Evolutionary conservation across 2,888 invertebrate genomes (phyloP).

Genomic region (Desoria tigrina): DNA sequence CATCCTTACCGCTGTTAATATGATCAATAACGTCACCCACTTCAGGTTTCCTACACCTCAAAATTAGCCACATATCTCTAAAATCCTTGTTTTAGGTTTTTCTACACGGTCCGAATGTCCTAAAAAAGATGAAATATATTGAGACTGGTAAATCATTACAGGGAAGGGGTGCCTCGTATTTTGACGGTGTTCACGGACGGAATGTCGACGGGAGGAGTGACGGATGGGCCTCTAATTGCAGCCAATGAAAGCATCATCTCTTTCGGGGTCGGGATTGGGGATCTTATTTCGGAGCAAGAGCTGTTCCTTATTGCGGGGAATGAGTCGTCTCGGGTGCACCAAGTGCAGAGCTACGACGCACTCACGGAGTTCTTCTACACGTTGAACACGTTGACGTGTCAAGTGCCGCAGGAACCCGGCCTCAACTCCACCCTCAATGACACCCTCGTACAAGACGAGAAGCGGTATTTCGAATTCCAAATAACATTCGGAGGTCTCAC

Average conservation of each 20-base stretch:
- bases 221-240: background rate
- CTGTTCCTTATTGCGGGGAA: background rate
- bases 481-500: background rate
- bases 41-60: background rate
- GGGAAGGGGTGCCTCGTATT: background rate
- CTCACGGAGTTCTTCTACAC: background rate
- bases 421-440: background rate
- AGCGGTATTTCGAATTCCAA: background rate
- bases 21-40: background rate
- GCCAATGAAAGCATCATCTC: background rate
- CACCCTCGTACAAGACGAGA: background rate
- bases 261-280: background rate
- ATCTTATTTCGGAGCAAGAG: background rate
- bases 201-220: background rate
- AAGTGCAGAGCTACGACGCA: background rate
- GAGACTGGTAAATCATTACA: too few relatives aligned
- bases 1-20: background rate
- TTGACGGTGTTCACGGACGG: background rate
- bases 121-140: too few relatives aligned
- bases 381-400: background rate
- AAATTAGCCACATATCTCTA: too few relatives aligned
- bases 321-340: background rate
- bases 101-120: too few relatives aligned
- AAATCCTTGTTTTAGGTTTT: too few relatives aligned
- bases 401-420: background rate